Evolutionary conservation across 2,113 vertebrate genomes (phyloP).

Genomic region (Pterocles burchelli): DNA sequence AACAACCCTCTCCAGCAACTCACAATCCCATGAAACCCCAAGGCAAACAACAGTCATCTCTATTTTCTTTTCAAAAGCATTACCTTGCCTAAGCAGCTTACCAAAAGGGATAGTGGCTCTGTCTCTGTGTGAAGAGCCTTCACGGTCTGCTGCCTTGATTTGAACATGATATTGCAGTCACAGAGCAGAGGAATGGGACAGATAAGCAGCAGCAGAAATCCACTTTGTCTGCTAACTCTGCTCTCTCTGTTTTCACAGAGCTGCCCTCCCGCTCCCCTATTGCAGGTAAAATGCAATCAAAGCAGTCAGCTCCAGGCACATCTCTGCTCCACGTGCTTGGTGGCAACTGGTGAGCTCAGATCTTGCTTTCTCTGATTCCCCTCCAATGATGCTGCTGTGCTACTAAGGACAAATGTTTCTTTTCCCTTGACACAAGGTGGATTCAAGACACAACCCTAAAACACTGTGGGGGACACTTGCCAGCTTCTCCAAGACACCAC

Average conservation of each 20-base stretch:
- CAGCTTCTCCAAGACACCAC: neutral
- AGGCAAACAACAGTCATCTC: slow-evolving; percentile 56
- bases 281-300: neutral
- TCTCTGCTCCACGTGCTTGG: neutral
- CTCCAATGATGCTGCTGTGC: neutral
- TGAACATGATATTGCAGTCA: slow-evolving; percentile 7
- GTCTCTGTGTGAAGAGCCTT: neutral
- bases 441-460: neutral
- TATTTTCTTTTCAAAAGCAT: slow-evolving; percentile 46
- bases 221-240: neutral
- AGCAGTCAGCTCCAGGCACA: neutral
- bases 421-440: neutral
- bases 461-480: neutral
- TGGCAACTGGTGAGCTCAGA: neutral
- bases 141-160: slow-evolving; percentile 33
- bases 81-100: slow-evolving; percentile 57
- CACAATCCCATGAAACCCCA: neutral
- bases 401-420: neutral
- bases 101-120: neutral
- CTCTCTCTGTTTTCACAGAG: neutral
- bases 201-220: neutral
- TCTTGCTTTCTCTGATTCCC: neutral
- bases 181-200: neutral
- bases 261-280: neutral
- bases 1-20: slow-evolving; percentile 4